Evolutionary conservation across 2,888 invertebrate genomes (phyloP).

Genomic region (Habrosyne pyritoides): DNA sequence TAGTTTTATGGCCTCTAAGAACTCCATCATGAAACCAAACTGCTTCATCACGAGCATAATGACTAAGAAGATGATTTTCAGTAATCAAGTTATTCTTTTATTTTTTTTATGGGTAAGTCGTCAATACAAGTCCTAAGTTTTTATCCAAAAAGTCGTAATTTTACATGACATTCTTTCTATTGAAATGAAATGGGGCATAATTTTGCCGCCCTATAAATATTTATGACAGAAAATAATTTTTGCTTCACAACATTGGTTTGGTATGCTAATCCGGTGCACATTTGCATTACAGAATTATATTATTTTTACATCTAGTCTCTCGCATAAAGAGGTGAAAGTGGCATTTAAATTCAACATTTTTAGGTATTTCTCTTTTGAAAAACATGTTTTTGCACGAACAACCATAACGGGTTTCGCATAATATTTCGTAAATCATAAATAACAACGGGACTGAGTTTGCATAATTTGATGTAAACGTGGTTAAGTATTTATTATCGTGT

Average conservation of each 20-base stretch:
- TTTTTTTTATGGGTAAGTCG: no score
- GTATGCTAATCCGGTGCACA: conserved; percentile 28
- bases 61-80: no score
- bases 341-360: conserved; percentile 3
- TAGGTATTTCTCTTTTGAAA: not conserved
- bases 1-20: no score
- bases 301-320: conserved; percentile 22
- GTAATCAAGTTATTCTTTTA: no score
- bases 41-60: no score
- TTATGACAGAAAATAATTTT: not conserved
- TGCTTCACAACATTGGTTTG: conserved; percentile 12
- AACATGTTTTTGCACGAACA: not conserved
- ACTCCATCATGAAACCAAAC: no score
- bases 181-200: not conserved
- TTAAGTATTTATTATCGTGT: no score
- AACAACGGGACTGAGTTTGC: not conserved
- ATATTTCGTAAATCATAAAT: not conserved
- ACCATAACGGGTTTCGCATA: not conserved
- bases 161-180: not conserved
- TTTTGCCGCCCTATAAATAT: not conserved
- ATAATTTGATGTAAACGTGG: not conserved
- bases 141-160: not conserved
- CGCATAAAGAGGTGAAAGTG: not conserved
- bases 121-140: no score
- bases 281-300: conserved; percentile 39